Conservation (phyloP, 2,888 invertebrate genomes). For the Parnassius smintheus region DNA sequence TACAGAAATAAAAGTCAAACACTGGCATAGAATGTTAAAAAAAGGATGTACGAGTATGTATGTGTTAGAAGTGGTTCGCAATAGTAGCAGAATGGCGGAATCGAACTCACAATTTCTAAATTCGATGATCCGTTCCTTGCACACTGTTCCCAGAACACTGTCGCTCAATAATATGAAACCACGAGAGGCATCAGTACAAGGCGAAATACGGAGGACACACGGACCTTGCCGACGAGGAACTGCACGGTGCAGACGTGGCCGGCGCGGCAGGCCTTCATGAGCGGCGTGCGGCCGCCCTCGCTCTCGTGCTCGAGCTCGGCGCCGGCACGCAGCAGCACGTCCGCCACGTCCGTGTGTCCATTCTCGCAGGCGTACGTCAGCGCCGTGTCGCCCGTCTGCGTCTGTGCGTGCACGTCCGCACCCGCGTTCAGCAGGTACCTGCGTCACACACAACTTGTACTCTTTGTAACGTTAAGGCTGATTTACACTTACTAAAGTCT, state of each 20-base stretch:
- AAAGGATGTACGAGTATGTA: too few species aligned
- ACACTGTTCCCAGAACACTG: too few species aligned
- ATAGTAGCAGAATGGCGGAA: too few species aligned
- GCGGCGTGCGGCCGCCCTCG: slow-evolving; percentile 97
- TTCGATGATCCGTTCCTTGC: too few species aligned
- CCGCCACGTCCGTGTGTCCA: slow-evolving; percentile 98
- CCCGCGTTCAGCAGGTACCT: slow-evolving; percentile 89
- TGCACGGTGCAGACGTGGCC: slow-evolving; percentile 98
- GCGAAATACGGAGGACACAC: slow-evolving; percentile 22
- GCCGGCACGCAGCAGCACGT: slow-evolving; percentile 93
- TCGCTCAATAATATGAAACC: too few species aligned
- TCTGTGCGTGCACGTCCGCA: slow-evolving; percentile 96
- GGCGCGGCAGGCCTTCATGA: slow-evolving; percentile 99
- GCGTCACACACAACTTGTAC: not conserved
- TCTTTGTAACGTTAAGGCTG: too few species aligned
- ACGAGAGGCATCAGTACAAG: too few species aligned
- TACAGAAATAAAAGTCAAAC: too few species aligned
- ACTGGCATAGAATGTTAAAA: too few species aligned
- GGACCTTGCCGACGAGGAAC: slow-evolving; percentile 91
- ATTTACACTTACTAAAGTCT: too few species aligned
- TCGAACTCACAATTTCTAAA: too few species aligned
- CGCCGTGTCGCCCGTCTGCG: slow-evolving; percentile 97
- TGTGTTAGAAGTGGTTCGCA: too few species aligned
- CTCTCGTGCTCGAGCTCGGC: slow-evolving; percentile 97
- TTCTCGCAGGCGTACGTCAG: slow-evolving; percentile 99